Evolutionary conservation across 2,888 invertebrate genomes (phyloP).

Genomic region (Macrophya annulata): DNA sequence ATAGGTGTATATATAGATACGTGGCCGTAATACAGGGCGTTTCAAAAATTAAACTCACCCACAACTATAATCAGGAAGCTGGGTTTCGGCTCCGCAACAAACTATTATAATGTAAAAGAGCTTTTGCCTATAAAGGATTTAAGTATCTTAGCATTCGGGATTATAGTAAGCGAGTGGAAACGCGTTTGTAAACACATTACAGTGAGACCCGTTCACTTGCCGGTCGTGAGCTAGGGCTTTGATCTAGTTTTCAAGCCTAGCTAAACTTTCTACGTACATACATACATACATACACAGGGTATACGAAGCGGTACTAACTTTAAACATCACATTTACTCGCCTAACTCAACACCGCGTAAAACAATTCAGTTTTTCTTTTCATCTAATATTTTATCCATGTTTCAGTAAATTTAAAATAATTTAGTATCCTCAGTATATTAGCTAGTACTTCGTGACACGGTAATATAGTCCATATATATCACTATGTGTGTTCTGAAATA

Average conservation of each 20-base stretch:
- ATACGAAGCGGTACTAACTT: not conserved
- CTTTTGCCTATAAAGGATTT: not conserved
- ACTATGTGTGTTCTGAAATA: not conserved
- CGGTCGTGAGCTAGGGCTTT: conserved; percentile 35
- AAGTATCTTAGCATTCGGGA: not conserved
- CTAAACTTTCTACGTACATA: conserved; percentile 47
- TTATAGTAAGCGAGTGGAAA: not conserved
- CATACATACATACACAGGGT: not conserved
- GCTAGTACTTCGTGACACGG: not conserved
- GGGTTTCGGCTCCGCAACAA: not conserved
- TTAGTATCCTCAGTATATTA: not conserved
- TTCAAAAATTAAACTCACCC: conserved; percentile 51
- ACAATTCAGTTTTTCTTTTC: not conserved
- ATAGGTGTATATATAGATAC: conserved; percentile 55
- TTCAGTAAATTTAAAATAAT: not conserved
- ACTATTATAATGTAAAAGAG: not conserved
- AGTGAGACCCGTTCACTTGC: conserved; percentile 42
- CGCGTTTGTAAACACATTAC: not conserved
- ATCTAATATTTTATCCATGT: not conserved
- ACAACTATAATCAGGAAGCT: not conserved
- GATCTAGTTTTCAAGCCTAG: conserved; percentile 42
- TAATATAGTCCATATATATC: not conserved
- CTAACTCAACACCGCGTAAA: not conserved
- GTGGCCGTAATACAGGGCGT: conserved; percentile 74
- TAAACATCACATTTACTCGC: not conserved